Base-by-base conservation (phyloP, 1,140 invertebrate genomes). In the Phymastichus coffea region DNA sequence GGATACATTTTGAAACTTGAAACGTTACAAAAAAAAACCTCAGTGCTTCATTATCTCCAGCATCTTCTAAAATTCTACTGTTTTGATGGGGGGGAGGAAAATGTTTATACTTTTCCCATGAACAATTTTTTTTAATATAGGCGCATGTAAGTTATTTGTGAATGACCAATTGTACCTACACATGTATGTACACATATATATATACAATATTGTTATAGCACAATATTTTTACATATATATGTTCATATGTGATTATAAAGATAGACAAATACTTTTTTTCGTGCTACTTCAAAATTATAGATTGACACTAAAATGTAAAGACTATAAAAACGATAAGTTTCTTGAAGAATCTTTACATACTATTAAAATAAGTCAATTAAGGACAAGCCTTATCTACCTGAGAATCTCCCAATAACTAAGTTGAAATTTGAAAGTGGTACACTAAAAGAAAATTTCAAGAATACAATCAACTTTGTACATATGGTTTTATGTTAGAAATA, bases 101-200 rank as follows among this genome's bases (percentile, higher is more conserved):
- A 14, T 71, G 46, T 25, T 57, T 57, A 55, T 35, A 57, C 44
- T 40, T 23, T n/a, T 65, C 48, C 59, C 72, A 54, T 71, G 53
- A 60, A 37, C 12, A 33, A 66, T 68, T 62, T 67, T 57, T 48
- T 69, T 63, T 48, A 57, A 70, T 67, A 73, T 63, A 65, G 68
- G 74, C 71, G 74, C 74, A 73, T 70, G 66, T 70, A 68, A 68
- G 61, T 68, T 74, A 71, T 72, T 74, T 76, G 69, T 75, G 66
- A 72, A 73, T 67, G 66, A 66, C 72, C 55, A 74, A 71, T 69
- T 71, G 64, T 73, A 73, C 67, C 71, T 73, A 63, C 70, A 72
- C 68, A 71, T 66, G 65, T 72, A 63, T 64, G 54, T 59, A 64
- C 61, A 64, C 69, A 70, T 65, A 66, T 66, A 64, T 69, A 49